Evolutionary conservation across 1,140 invertebrate species (phyloP), one percentile per base, ranked within the genome.

Genomic region (Batillaria attramentaria): DNA sequence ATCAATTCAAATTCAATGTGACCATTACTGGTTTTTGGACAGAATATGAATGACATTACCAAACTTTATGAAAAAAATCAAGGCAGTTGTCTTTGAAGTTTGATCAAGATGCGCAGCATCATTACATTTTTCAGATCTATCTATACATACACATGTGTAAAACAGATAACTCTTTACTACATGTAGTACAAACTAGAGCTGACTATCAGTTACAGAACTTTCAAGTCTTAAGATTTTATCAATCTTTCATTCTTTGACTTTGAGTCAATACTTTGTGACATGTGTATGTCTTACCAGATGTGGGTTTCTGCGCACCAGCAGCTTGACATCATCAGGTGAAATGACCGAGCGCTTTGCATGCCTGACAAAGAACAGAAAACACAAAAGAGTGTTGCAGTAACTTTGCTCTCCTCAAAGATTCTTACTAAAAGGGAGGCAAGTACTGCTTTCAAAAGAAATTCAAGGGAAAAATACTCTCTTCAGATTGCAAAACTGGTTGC

Each of bases 321-420:
- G 37, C 42, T 75, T 75, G 35, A 75, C 28, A 41, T 75, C 73
- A 28, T 75, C 73, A 39, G 73, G 73, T 39, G 73, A 75, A 39
- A 75, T 75, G 39, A 75, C 54, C 42, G 73, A 75, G 20, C 73
- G 73, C 37, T 28, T 31, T 18, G 73, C 73, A 75, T 75, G 73
- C 31, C 73, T 75, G 73, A 3, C 4, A 31, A 57, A 35, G 54
- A 57, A 42, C 31, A 10, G 46, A 73, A 41, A 24, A 31, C 10
- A 16, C n/a, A 41, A 68, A 4, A 16, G 13, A 50, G 46, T 50
- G 13, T 13, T 13, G 46, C 10, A 50, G 46, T 24, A 62, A 8
- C 1, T 62, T 16, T 28, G 10, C 8, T 16, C 33, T 13, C 24
- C 24, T 28, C 8, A 28, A 8, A 28, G 13, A n/a, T 10, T 10